A percentile compares a stretch with the other conserved stretches of the same genome.
Conservation (phyloP, 2,888 invertebrate species). For the Sepiola atlantica region DNA sequence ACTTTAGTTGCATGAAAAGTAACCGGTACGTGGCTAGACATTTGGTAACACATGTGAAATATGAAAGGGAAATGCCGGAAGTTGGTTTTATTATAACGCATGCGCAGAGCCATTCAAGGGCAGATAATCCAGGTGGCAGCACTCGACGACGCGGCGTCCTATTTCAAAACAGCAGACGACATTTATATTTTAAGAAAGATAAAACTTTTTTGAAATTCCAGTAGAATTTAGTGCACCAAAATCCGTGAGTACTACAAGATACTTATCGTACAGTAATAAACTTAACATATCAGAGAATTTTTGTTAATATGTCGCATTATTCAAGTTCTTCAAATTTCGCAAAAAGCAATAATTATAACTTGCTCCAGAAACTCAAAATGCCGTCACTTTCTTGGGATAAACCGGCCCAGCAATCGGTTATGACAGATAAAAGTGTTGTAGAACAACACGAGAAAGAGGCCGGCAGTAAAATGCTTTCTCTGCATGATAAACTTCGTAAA, state of each 20-base stretch:
- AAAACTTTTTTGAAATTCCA: neutral
- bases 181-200: neutral
- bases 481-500: neutral
- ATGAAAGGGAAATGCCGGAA: neutral
- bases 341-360: neutral
- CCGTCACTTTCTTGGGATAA: neutral
- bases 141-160: neutral
- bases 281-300: neutral
- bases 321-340: neutral
- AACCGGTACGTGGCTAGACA: neutral
- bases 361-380: neutral
- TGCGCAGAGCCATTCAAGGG: neutral
- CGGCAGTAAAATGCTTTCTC: neutral
- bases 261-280: neutral
- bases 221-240: neutral
- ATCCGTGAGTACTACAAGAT: neutral
- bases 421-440: neutral
- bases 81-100: neutral
- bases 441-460: neutral
- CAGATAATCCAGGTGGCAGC: slow-evolving; percentile 6
- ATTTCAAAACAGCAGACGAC: neutral
- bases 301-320: neutral
- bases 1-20: neutral
- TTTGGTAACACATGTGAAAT: neutral
- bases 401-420: neutral